A percentile compares a stretch with the other conserved stretches of the same genome.
Evolutionary conservation across 1,140 invertebrate genomes (phyloP).

Genomic region (Lineus longissimus): DNA sequence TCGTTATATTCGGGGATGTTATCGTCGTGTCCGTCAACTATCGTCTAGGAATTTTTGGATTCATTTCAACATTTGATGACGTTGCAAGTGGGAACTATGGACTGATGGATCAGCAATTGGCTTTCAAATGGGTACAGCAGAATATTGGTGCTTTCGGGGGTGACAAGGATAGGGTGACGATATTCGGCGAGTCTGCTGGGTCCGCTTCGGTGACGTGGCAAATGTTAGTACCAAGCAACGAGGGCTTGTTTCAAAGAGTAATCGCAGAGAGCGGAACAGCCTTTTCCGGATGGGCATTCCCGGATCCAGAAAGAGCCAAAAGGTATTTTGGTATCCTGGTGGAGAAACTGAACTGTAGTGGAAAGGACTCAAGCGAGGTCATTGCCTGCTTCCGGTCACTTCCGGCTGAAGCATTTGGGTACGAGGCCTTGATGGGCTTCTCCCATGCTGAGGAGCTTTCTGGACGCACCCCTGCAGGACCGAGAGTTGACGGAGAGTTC

Average conservation of each 20-base stretch:
- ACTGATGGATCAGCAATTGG: conserved; percentile 35
- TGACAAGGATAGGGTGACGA: conserved; percentile 64
- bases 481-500: no score
- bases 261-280: conserved; percentile 22
- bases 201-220: conserved; percentile 16
- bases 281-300: not conserved
- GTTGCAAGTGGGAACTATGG: conserved; percentile 27
- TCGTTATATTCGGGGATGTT: conserved; percentile 46
- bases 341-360: not conserved
- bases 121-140: conserved; percentile 57
- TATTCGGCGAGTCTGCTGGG: conserved; percentile 63
- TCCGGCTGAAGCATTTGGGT: not conserved
- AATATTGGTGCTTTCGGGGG: conserved; percentile 72
- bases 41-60: conserved; percentile 53
- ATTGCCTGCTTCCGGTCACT: not conserved
- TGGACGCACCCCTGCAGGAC: not conserved
- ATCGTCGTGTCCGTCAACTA: conserved; percentile 59
- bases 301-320: not conserved
- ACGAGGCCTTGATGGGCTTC: not conserved
- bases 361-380: not conserved
- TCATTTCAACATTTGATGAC: conserved; percentile 58
- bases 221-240: conserved; percentile 8
- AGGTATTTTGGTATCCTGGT: not conserved
- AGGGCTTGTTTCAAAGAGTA: conserved; percentile 21
- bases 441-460: not conserved